Conservation (phyloP, 2,113 vertebrate species). For the Platysteira castanea region DNA sequence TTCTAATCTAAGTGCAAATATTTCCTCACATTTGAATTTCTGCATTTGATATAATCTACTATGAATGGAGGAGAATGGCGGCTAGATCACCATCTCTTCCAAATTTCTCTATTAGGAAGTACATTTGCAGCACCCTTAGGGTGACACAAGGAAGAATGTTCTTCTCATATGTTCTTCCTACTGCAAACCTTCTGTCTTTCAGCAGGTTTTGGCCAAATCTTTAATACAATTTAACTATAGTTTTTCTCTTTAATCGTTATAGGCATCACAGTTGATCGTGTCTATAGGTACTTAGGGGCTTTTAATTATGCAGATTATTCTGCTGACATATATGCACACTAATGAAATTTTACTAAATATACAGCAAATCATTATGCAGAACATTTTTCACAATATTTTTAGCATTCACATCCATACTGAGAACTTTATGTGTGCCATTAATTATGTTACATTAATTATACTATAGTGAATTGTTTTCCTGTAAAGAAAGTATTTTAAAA, state of each 20-base stretch:
- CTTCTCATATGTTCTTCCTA: neutral
- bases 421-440: slow-evolving; percentile 15
- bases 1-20: neutral
- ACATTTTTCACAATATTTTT: slow-evolving; percentile 19
- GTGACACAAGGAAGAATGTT: neutral
- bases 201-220: neutral
- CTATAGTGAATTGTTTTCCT: neutral
- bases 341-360: slow-evolving; percentile 59
- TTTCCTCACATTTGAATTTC: neutral
- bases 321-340: neutral
- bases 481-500: neutral
- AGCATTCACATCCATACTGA: neutral
- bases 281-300: slow-evolving; percentile 12
- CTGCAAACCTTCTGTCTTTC: neutral
- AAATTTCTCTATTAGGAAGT: neutral
- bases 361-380: slow-evolving; percentile 19
- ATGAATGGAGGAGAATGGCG: neutral
- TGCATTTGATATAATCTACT: neutral
- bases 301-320: slow-evolving; percentile 56
- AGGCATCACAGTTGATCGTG: neutral
- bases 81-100: neutral
- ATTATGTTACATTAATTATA: slow-evolving; percentile 45
- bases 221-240: neutral
- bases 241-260: slow-evolving; percentile 11
- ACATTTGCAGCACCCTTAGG: neutral